phyloP scores from a whole-genome alignment of 2,113 vertebrate genomes.

The Panthera tigris region DNA sequence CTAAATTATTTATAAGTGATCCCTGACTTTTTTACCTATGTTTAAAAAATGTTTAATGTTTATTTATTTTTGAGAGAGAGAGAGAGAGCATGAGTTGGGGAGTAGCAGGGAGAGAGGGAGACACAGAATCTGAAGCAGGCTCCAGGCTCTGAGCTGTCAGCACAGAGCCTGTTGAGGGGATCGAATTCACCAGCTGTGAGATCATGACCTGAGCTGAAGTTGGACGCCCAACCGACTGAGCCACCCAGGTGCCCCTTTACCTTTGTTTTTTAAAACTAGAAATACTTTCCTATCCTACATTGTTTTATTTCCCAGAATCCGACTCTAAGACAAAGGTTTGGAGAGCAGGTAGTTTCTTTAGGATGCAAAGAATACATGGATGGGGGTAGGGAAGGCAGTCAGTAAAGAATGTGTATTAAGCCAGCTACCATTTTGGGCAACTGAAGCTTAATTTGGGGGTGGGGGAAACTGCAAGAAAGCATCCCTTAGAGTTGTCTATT shows the following conservation, averaged over 20 bases:
- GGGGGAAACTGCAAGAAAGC: background rate
- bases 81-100: no score
- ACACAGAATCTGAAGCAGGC: no score
- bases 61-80: no score
- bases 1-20: slow-evolving; percentile 18
- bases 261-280: slow-evolving; percentile 1
- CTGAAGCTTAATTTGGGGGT: background rate
- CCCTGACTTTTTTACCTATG: background rate
- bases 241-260: background rate
- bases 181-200: no score
- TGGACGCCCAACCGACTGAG: no score
- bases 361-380: background rate
- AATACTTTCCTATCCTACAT: background rate
- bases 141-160: no score
- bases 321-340: background rate
- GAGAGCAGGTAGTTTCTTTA: background rate
- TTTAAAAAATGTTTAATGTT: background rate
- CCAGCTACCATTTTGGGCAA: background rate
- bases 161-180: no score
- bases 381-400: background rate
- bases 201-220: no score
- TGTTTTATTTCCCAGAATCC: background rate
- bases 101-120: no score
- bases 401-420: background rate
- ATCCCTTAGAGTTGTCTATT: background rate